These are phyloP conservation scores for Carposina sasakii DNA, from an alignment of 1,140 invertebrate species.

Conservation along the genomic window DNA sequence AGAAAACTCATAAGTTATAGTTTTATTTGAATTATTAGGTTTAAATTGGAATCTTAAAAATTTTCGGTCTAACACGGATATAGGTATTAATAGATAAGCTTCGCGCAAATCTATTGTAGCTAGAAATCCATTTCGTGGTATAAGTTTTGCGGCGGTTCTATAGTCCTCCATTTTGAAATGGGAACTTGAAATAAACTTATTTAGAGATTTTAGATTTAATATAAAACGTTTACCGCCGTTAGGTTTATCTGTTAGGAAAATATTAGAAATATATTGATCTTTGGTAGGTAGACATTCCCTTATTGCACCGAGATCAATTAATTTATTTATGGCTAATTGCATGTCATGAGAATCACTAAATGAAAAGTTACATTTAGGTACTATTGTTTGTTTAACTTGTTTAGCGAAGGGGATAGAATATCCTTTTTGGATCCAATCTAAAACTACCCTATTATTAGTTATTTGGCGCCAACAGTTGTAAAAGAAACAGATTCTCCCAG, in stretches of 20 bases:
- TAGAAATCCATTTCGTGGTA: slow-evolving; percentile 5
- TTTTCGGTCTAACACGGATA: not conserved
- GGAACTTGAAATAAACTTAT: slow-evolving; percentile 3
- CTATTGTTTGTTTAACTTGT: not conserved
- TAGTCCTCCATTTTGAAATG: slow-evolving; percentile 13
- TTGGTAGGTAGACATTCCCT: not conserved
- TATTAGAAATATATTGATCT: slow-evolving; percentile 7
- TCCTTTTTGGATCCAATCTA: slow-evolving; percentile 1
- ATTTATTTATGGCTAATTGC: slow-evolving; percentile 1
- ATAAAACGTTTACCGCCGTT: slow-evolving; percentile 8
- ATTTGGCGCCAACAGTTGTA: not conserved
- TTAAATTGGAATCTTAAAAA: slow-evolving; percentile 6
- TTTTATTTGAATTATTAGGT: too few relatives aligned
- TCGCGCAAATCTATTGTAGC: slow-evolving; percentile 1
- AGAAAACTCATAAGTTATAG: not conserved
- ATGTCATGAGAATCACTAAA: not conserved
- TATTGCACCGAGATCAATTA: slow-evolving; percentile 1
- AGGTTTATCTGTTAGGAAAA: slow-evolving; percentile 2
- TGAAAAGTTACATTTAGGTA: slow-evolving; percentile 4
- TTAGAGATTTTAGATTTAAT: slow-evolving; percentile 7
- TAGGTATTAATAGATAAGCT: not conserved
- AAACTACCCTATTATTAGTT: not conserved
- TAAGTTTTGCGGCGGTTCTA: slow-evolving; percentile 6
- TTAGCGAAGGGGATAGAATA: not conserved
- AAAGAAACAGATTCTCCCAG: slow-evolving; percentile 3